phyloP scores from a whole-genome alignment of 2,888 invertebrate species.

The Achlya flavicornis region DNA sequence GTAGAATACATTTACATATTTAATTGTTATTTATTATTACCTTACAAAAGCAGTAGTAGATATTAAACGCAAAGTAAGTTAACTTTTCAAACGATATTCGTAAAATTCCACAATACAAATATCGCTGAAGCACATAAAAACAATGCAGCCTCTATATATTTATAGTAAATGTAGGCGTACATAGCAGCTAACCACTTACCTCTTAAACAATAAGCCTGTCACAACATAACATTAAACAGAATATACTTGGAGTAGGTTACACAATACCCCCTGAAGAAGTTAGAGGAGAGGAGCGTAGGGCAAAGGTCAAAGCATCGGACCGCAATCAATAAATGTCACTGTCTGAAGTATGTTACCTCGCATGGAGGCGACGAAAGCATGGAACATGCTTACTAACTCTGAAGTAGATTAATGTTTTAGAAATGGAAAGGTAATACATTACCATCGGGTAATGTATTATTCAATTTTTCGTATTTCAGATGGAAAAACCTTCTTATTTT shows the following conservation, averaged over 20 bases:
- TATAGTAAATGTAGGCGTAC: not conserved
- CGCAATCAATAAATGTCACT: slow-evolving; percentile 31
- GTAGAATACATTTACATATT: too few species aligned
- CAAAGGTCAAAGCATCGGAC: slow-evolving; percentile 48
- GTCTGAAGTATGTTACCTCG: slow-evolving; percentile 19
- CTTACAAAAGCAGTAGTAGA: too few species aligned
- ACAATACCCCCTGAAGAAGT: slow-evolving; percentile 15
- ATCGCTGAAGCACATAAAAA: too few species aligned
- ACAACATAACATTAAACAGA: slow-evolving; percentile 1
- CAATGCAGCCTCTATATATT: not conserved
- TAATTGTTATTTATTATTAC: too few species aligned
- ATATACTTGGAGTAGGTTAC: slow-evolving; percentile 26
- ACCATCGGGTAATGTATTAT: not conserved
- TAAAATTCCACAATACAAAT: too few species aligned
- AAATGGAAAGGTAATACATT: not conserved
- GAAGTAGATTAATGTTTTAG: not conserved
- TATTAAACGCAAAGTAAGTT: too few species aligned
- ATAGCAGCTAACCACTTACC: not conserved
- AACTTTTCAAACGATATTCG: too few species aligned
- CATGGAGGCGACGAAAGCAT: slow-evolving; percentile 15
- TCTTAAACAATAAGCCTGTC: slow-evolving; percentile 1
- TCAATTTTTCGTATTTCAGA: not conserved
- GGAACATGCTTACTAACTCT: not conserved
- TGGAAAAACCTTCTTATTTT: too few species aligned
- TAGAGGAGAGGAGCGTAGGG: slow-evolving; percentile 25